phyloP scores from a whole-genome alignment of 2,113 vertebrate genomes.

The Leucosticte australis region DNA sequence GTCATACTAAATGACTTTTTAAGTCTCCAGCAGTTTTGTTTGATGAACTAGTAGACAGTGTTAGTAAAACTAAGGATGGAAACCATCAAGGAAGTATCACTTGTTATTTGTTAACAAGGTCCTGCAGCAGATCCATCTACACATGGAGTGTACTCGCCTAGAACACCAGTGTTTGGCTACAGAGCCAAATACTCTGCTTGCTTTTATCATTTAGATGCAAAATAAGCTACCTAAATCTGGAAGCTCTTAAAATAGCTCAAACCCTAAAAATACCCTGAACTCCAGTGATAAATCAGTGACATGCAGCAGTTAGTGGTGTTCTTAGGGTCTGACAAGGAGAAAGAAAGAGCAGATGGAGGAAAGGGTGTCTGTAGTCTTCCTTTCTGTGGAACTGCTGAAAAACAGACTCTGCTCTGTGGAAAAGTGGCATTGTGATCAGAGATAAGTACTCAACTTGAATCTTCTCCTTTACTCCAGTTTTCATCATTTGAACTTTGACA shows the following conservation, averaged over 20 bases:
- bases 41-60: background rate
- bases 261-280: background rate
- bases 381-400: background rate
- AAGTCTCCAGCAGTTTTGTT: background rate
- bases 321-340: background rate
- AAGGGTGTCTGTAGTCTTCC: background rate
- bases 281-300: background rate
- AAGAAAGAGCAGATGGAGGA: background rate
- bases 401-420: background rate
- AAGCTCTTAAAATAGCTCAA: background rate
- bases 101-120: background rate
- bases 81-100: background rate
- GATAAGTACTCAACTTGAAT: background rate
- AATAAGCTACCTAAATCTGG: background rate
- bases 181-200: background rate
- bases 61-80: background rate
- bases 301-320: background rate
- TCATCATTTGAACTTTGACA: background rate
- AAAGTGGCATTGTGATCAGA: background rate
- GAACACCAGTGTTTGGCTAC: background rate
- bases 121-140: background rate
- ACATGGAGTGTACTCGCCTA: background rate
- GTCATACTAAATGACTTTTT: background rate
- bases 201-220: background rate
- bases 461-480: background rate